phyloP scores from a whole-genome alignment of 2,797 vertebrate genomes.

The Hyperoplus immaculatus region DNA sequence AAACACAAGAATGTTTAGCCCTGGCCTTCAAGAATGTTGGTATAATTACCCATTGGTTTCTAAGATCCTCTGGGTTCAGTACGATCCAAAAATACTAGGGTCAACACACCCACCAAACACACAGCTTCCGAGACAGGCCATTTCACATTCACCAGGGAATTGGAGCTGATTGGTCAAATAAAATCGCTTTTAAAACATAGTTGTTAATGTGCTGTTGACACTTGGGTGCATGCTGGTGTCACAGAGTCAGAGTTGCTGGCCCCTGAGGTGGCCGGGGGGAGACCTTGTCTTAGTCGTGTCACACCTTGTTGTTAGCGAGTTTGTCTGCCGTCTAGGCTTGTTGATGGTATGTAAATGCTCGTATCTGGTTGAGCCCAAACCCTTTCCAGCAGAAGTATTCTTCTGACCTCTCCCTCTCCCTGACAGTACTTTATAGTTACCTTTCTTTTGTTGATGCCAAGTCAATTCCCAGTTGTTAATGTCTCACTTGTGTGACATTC shows the following conservation, averaged over 20 bases:
- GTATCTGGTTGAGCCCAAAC: conserved; percentile 50
- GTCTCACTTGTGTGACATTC: conserved; percentile 6
- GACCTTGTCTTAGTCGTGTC: conserved; percentile 66
- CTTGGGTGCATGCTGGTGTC: conserved; percentile 50
- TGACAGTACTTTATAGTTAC: conserved; percentile 26
- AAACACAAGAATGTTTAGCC: conserved; percentile 57
- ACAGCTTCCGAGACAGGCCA: conserved; percentile 11
- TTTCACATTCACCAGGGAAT: conserved; percentile 32
- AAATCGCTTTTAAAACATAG: conserved; percentile 21
- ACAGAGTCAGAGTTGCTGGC: conserved; percentile 24
- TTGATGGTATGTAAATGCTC: conserved; percentile 83
- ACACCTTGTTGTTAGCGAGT: conserved; percentile 79
- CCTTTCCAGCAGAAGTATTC: conserved; percentile 35
- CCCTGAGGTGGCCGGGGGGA: conserved; percentile 51
- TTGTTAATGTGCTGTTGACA: conserved; percentile 55
- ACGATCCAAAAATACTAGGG: conserved; percentile 57
- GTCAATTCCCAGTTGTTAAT: background rate
- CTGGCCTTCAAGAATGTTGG: conserved; percentile 64
- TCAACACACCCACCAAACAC: conserved; percentile 34
- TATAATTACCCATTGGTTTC: conserved; percentile 74
- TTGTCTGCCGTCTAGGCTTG: conserved; percentile 82
- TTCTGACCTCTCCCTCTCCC: conserved; percentile 35
- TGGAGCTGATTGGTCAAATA: conserved; percentile 22
- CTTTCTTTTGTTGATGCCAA: conserved; percentile 34
- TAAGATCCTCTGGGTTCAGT: conserved; percentile 61